A percentile compares a stretch with the other conserved stretches of the same genome.
Conservation (phyloP, 2,113 vertebrate genomes). For the Trogon melanurus region DNA sequence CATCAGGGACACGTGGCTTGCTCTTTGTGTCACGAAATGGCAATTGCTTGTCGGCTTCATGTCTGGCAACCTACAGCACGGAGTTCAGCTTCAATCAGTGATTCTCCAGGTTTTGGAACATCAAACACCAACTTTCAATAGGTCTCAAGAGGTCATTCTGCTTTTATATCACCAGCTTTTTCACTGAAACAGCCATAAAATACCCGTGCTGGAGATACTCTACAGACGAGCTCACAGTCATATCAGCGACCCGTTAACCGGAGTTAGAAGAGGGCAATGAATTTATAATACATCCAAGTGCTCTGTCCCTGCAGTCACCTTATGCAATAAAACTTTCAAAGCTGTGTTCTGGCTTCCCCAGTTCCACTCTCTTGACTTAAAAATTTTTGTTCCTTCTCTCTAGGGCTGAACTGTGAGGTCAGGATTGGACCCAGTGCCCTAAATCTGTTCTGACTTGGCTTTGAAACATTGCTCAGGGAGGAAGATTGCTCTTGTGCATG, state of each 20-base stretch:
- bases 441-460: neutral
- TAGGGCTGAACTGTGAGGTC: neutral
- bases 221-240: neutral
- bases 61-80: neutral
- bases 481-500: neutral
- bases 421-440: neutral
- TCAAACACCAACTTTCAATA: neutral
- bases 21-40: neutral
- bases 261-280: neutral
- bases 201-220: neutral
- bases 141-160: neutral
- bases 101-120: neutral
- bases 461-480: neutral
- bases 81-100: neutral
- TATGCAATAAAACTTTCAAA: neutral
- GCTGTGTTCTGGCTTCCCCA: neutral
- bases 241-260: neutral
- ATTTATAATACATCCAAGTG: neutral
- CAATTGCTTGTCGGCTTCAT: neutral
- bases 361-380: neutral
- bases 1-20: neutral
- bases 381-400: neutral
- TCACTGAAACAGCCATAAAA: neutral
- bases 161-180: neutral
- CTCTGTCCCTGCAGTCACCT: neutral